Conservation (phyloP, 2,797 vertebrate species). For the Agapornis canus region DNA sequence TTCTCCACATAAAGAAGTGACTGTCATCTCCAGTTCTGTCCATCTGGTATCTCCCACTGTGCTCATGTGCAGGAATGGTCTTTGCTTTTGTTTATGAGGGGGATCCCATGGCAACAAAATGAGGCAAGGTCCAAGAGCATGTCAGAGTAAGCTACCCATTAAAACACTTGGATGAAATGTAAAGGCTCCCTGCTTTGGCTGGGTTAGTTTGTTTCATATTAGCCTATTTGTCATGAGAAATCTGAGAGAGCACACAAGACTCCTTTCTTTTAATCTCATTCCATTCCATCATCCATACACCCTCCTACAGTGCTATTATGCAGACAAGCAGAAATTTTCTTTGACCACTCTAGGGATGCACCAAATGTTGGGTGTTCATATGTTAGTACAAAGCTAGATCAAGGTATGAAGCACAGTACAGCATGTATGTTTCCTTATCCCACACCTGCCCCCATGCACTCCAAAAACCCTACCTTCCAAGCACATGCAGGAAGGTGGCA, state of each 20-base stretch:
- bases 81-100: not conserved
- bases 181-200: not conserved
- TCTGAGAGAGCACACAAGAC: not conserved
- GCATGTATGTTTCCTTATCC: not conserved
- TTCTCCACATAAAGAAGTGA: not conserved
- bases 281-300: not conserved
- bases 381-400: not conserved
- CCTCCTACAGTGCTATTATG: rapidly evolving
- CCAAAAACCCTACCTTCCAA: not conserved
- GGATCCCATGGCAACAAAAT: not conserved
- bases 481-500: rapidly evolving
- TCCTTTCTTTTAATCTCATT: not conserved
- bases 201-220: not conserved
- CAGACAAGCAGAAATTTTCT: not conserved
- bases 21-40: not conserved
- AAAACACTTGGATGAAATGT: not conserved
- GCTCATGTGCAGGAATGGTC: not conserved
- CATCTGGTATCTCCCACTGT: not conserved
- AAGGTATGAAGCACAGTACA: not conserved
- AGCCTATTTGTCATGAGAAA: not conserved
- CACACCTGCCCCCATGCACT: not conserved
- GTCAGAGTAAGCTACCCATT: not conserved
- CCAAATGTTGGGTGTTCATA: no score
- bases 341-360: not conserved
- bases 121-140: not conserved